Base-by-base conservation (phyloP, 2,888 invertebrate species). In the Trypoxylon attenuatum region DNA sequence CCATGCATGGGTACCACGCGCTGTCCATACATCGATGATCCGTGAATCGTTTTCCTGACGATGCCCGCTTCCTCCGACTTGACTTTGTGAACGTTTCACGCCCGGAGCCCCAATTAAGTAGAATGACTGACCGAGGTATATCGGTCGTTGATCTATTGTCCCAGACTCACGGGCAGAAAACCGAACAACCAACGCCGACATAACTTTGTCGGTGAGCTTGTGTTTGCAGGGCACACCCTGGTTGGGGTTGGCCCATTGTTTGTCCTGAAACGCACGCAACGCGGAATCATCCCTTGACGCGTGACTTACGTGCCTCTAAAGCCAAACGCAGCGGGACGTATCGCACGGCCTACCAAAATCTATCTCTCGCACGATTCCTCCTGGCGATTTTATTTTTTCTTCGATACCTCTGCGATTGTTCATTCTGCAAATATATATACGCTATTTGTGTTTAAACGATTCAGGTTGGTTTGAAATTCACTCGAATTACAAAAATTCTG, bases 221-320 rank as follows among this genome's bases (percentile, higher is more conserved):
- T 79, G 75, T 81, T 75, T 77, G 73, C 76, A 74, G 82, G 84
- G 82, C 80, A 77, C 81, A 81, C 79, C 83, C 77, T 62, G 73
- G 61, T 61, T 69, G 72, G 80, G 77, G 76, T 73, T 53, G 73
- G 71, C 69, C 78, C 76, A 82, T 82, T 82, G 85, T 84, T 84
- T 83, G 84, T 76, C 69, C 71, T 72, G 80, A 80, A 79, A 82
- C 76, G 78, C 83, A 80, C 80, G 77, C 77, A 80, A 77, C 73
- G 69, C 76, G 76, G 72, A 80, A 79, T 81, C 82, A 83, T 82
- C 82, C 83, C 80, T 78, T 69, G 75, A 79, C 77, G 77, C 74
- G 74, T 80, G 81, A 78, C 81, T 82, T 82, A 76, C 75, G 62
- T 76, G 70, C 65, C 64, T 54, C 54, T 70, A 61, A 76, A 73